phyloP scores from a whole-genome alignment of 30 jellyfish, hydroid and myxozoan species.

The Chironex yamaguchii region DNA sequence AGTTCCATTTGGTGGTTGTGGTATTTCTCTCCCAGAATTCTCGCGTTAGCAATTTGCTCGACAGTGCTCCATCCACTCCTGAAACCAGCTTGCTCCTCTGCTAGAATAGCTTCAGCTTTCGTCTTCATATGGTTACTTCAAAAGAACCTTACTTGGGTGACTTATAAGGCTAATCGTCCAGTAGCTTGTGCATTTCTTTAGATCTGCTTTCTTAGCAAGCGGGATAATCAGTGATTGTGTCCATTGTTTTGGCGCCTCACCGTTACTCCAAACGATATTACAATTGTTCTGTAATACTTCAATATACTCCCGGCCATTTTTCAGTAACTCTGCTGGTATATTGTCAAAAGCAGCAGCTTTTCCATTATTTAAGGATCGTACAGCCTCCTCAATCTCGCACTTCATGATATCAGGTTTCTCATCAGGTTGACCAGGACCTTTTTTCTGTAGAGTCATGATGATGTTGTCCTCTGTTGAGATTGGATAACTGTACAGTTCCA shows the following conservation, averaged over 20 bases:
- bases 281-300: constrained; percentile 35
- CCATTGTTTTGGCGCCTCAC: constrained; percentile 60
- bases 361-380: constrained; percentile 30
- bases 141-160: constrained; percentile 59
- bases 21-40: constrained; percentile 53
- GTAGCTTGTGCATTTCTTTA: constrained; percentile 26
- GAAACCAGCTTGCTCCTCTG: constrained; percentile 73
- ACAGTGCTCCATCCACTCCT: constrained; percentile 67
- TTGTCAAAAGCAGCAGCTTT: constrained; percentile 68
- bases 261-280: constrained; percentile 45
- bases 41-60: constrained; percentile 30
- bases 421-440: constrained; percentile 10
- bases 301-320: constrained; percentile 28
- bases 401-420: constrained; percentile 15
- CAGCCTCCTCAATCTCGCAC: constrained; percentile 45
- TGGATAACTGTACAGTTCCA: constrained; percentile 42
- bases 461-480: constrained; percentile 14
- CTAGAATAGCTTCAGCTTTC: constrained; percentile 43
- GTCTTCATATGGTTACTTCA: constrained; percentile 55
- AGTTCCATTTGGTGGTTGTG: constrained; percentile 53
- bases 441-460: neutral
- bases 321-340: constrained; percentile 44
- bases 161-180: constrained; percentile 67
- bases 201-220: constrained; percentile 56
- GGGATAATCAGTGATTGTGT: constrained; percentile 47